Base-by-base conservation (phyloP, 2,888 invertebrate species). In the Scrobipalpa costella region DNA sequence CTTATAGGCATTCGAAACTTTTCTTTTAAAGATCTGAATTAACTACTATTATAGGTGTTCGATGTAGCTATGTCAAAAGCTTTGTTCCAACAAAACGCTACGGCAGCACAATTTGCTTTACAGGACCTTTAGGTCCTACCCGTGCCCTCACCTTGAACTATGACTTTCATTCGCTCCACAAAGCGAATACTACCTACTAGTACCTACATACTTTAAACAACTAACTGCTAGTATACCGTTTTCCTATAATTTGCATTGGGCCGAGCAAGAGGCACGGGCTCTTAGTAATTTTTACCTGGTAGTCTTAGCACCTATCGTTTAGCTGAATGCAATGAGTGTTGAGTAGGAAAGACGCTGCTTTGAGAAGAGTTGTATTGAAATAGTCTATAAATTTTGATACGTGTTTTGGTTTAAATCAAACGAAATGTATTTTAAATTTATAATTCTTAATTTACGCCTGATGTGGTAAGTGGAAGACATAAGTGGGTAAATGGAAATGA, bases 221-320 rank as follows among this genome's bases (percentile, higher is more conserved):
- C 74, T 75, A 76, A 72, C 74, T 71, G 74, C 36, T 17, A 17
- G 57, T 34, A 57, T 33, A 57, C 36, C 55, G 55, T 67, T 75
- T 75, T 73, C 71, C 67, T 72, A 78, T 79, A 80, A 83, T 84
- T 84, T 83, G 75, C 81, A 83, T 83, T 78, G n/a, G n/a, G n/a
- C 68, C 75, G 77, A 73, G 77, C 79, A 79, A 74, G 73, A 73
- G 73, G 55, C 55, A 55, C 55, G 55, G 21, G 55, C 55, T 55
- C 33, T 19, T 60, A 71, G 78, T 80, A 80, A 81, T 83, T 82
- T 83, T 82, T 80, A 80, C 83, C 15, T 2, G 7, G 33, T 33
- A 21, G n/a, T 55, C 55, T 33, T 55, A 27, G 62, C 60, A 60
- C 40, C 58, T 40, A 47, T 63, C 62, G 52, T 68, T 69, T 62